Evolutionary conservation across 92 coral and sea anemone species (phyloP), one percentile per base, ranked within the genome.

Genomic region (Hydrozoanthus gracilis): DNA sequence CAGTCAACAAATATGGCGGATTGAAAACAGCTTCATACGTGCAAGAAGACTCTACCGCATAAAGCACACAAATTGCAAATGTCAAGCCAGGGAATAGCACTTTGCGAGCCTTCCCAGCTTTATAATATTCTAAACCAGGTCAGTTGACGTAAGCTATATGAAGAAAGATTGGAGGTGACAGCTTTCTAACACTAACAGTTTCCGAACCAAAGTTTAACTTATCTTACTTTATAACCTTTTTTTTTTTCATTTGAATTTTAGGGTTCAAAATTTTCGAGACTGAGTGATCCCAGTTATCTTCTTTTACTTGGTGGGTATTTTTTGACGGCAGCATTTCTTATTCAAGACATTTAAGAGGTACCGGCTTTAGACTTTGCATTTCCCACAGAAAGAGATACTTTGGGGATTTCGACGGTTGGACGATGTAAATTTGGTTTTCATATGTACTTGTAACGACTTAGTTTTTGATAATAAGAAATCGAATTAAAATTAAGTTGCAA

Each of bases 91-190:
- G 96, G 98, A 44, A 71, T 83, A 65, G 82, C 88, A 67, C 90
- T 96, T n/a, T 92, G 93, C 56, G 98, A 96, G 51, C 88, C 95
- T 5, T 89, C 98, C 5, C 95, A 94, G 86, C 91, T 96, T 67
- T 96, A 94, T 86, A 96, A 96, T 76, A 86, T 94, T 74, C 91
- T 96, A n/a, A 96, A 94, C 80, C 98, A 96, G 98, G 98, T 91
- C 48, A 76, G 52, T 88, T 44, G 35, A 16, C 14, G 7, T 47
- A 27, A 70, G 64, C 44, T 79, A 47, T 61, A 15, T 8, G 56
- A n/a, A 15, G 12, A 35, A 18, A 7, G 7, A 20, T 27, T 68
- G 27, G 46, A 8, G 48, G 27, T 35, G 68, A 68, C 73, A n/a
- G 7, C 15, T 15, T 68, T 13, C 10, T 5, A 13, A 2, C 35